Percentiles rank a stretch among this genome's conserved stretches.
These are phyloP conservation scores for Gobio gobio DNA, from an alignment of 2,113 vertebrate genomes.

Conservation along the genomic window DNA sequence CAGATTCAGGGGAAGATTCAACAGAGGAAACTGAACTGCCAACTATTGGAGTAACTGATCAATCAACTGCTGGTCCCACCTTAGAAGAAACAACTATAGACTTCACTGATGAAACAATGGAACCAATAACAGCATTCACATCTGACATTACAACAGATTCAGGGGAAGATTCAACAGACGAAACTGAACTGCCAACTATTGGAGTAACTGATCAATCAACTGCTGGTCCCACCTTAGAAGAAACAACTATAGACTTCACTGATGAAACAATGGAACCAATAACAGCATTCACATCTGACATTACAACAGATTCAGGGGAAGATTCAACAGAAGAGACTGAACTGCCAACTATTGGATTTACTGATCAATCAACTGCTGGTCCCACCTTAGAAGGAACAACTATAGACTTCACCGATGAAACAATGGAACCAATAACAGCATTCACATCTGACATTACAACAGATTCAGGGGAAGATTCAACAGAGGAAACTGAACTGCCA, in stretches of 20 bases:
- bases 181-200: background rate
- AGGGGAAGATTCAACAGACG: constrained; percentile 1
- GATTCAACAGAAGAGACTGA: background rate
- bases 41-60: too few species aligned
- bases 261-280: background rate
- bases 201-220: background rate
- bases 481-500: background rate
- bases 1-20: background rate
- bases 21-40: background rate
- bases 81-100: background rate
- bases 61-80: background rate
- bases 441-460: background rate
- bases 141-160: background rate
- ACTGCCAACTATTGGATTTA: background rate
- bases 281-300: background rate
- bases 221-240: background rate
- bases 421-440: background rate
- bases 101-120: background rate
- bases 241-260: background rate
- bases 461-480: background rate
- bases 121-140: background rate
- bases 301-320: background rate
- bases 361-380: background rate
- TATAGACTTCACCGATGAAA: background rate
- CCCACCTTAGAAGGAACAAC: background rate